phyloP scores from a whole-genome alignment of 1,140 invertebrate species.

The Pissodes strobi region DNA sequence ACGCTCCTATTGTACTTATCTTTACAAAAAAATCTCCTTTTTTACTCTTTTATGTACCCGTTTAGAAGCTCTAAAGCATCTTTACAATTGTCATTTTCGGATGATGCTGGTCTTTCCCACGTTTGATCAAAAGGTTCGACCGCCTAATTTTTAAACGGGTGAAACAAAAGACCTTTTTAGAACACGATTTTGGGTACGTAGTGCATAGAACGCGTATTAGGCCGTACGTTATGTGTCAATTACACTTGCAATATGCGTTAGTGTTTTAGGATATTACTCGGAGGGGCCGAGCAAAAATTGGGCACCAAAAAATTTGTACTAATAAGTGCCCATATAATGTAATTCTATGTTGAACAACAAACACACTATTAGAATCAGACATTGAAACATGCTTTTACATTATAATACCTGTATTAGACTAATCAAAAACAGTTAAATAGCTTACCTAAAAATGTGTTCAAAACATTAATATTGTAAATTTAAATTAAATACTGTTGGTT shows the following conservation, averaged over 20 bases:
- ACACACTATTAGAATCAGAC: too few relatives aligned
- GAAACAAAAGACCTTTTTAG: conserved; percentile 11
- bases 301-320: too few relatives aligned
- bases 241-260: conserved; percentile 1
- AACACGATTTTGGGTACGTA: conserved; percentile 1
- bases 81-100: conserved; percentile 8
- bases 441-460: too few relatives aligned
- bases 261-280: too few relatives aligned
- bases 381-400: too few relatives aligned
- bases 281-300: too few relatives aligned
- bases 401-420: too few relatives aligned
- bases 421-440: too few relatives aligned
- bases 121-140: conserved; percentile 1
- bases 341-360: too few relatives aligned
- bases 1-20: background rate
- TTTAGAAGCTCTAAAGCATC: background rate
- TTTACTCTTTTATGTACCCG: background rate
- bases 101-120: conserved; percentile 11
- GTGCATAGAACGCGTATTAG: conserved; percentile 1
- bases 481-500: too few relatives aligned
- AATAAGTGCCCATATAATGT: too few relatives aligned
- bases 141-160: conserved; percentile 16
- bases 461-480: too few relatives aligned
- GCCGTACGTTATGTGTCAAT: background rate
- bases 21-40: conserved; percentile 4